phyloP scores from a whole-genome alignment of 2,888 invertebrate genomes.

The Caenorhabditis panamensis region DNA sequence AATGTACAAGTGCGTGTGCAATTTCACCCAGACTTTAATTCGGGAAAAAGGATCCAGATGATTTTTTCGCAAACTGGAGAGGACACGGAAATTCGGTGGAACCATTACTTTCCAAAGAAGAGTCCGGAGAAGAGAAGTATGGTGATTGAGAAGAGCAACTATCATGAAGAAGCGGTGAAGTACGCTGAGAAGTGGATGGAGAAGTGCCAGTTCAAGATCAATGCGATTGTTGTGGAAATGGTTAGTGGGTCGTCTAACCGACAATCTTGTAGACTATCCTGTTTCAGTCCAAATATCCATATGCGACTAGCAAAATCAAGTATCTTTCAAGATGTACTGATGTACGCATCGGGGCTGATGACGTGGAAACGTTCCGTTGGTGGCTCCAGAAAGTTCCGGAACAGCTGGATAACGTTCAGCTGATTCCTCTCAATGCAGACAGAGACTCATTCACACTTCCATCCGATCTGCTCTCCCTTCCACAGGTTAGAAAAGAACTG shows the following conservation, averaged over 20 bases:
- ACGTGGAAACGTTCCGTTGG: constrained; percentile 1
- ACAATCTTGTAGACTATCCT: not conserved
- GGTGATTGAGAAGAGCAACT: not conserved
- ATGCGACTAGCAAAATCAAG: constrained; percentile 3
- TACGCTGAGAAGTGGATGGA: constrained; percentile 22
- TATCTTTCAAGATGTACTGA: constrained; percentile 1
- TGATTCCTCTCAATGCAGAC: not conserved
- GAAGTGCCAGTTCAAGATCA: constrained; percentile 16
- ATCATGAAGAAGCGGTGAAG: constrained; percentile 16
- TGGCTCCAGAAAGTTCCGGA: constrained; percentile 12
- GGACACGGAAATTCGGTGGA: not conserved
- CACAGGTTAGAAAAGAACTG: not conserved
- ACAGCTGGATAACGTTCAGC: not conserved
- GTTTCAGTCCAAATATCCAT: not conserved
- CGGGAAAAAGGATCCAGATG: not conserved
- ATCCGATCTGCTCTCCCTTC: not conserved
- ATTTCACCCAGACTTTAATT: not conserved
- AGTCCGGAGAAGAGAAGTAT: not conserved
- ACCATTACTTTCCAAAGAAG: not conserved
- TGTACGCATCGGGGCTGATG: not conserved
- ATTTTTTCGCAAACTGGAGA: not conserved
- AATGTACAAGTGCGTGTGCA: not conserved
- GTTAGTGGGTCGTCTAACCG: not conserved
- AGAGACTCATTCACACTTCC: not conserved
- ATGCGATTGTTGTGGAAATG: constrained; percentile 2